phyloP scores from a whole-genome alignment of 2,797 vertebrate species.

The Danio tinwini region DNA sequence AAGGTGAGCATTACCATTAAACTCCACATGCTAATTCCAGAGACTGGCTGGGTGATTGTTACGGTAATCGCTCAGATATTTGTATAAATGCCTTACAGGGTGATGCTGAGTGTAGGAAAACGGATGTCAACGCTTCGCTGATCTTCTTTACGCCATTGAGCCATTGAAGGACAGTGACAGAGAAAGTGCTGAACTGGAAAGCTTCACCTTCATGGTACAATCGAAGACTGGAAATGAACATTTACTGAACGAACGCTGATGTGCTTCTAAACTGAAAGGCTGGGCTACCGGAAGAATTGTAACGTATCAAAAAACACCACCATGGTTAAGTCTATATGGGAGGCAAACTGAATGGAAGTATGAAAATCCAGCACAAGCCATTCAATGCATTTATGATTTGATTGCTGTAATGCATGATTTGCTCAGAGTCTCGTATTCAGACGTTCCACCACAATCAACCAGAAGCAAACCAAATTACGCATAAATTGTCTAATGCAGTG shows the following conservation, averaged over 20 bases:
- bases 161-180: slow-evolving; percentile 40
- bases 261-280: slow-evolving; percentile 20
- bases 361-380: slow-evolving; percentile 13
- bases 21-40: slow-evolving; percentile 35
- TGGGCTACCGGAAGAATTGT: slow-evolving; percentile 36
- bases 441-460: slow-evolving; percentile 32
- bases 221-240: slow-evolving; percentile 47
- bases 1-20: slow-evolving; percentile 53
- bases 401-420: slow-evolving; percentile 29
- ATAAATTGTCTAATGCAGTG: slow-evolving; percentile 55
- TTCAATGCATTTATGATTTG: slow-evolving; percentile 33
- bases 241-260: slow-evolving; percentile 26
- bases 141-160: slow-evolving; percentile 41
- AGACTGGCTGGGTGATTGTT: slow-evolving; percentile 39
- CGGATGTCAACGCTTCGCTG: slow-evolving; percentile 20
- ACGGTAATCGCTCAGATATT: slow-evolving; percentile 45
- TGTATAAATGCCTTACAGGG: slow-evolving; percentile 47
- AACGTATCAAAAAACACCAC: slow-evolving; percentile 39
- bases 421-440: slow-evolving; percentile 33
- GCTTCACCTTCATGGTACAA: slow-evolving; percentile 56
- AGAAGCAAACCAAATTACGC: slow-evolving; percentile 55
- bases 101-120: slow-evolving; percentile 16
- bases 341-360: slow-evolving; percentile 44
- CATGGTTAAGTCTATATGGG: slow-evolving; percentile 41
- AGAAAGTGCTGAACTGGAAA: slow-evolving; percentile 53